Evolutionary conservation across 2,797 vertebrate species (phyloP).

Genomic region (Crax fasciolata): DNA sequence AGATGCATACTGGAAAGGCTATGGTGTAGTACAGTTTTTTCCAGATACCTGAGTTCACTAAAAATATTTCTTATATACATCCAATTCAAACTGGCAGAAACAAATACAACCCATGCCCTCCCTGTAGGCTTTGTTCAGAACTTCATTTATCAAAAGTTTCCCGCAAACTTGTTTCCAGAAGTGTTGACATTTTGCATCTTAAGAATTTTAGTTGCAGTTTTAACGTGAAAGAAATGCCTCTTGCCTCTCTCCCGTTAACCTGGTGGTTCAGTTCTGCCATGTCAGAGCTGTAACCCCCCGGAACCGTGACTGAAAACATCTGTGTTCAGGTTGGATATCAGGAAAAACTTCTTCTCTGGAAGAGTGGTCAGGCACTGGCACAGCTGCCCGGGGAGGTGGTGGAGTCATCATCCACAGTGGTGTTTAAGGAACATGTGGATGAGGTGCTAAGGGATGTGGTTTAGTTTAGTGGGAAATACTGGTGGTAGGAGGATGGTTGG

Average conservation of each 20-base stretch:
- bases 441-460: no score
- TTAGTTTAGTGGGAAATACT: no score
- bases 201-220: neutral
- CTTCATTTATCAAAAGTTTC: neutral
- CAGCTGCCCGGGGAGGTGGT: no score
- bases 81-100: neutral
- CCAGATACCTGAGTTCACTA: neutral
- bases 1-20: neutral
- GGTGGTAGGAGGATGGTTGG: no score
- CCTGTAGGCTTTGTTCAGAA: neutral
- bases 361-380: no score
- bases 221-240: neutral
- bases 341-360: no score
- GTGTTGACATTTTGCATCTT: accelerated
- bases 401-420: no score
- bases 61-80: neutral
- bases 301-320: accelerated
- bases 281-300: accelerated
- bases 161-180: neutral
- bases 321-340: accelerated
- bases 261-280: neutral
- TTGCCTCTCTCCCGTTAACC: neutral
- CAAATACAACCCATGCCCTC: accelerated
- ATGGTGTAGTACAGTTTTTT: neutral
- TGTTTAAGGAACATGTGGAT: no score